These are phyloP conservation scores for Caretta caretta DNA, from an alignment of 2,113 vertebrate species.

Conservation along the genomic window DNA sequence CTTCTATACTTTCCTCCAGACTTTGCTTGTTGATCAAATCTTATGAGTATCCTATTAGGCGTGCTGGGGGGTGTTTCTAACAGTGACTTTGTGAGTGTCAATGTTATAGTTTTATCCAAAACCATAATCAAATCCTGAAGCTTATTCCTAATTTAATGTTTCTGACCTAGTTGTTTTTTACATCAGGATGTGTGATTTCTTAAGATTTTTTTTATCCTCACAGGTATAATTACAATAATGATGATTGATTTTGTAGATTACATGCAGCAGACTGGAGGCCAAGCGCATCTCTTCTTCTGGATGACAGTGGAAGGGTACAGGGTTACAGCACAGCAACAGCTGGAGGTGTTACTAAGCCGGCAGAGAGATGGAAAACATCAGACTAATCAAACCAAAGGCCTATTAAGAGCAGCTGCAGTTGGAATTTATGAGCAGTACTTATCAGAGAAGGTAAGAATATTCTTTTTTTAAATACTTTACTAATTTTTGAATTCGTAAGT, in stretches of 20 bases:
- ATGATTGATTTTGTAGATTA: constrained; percentile 85
- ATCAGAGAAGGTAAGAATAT: constrained; percentile 87
- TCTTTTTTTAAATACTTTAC: background rate
- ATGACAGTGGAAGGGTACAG: constrained; percentile 99
- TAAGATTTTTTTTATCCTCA: background rate
- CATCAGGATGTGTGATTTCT: background rate
- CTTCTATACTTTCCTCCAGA: background rate
- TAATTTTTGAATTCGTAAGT: background rate
- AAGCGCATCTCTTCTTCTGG: constrained; percentile 99
- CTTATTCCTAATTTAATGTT: background rate
- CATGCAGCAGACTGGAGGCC: constrained; percentile 97
- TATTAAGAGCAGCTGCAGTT: constrained; percentile 92
- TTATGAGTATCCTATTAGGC: background rate
- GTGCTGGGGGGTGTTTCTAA: background rate
- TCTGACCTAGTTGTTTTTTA: background rate
- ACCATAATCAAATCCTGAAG: background rate
- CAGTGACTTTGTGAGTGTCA: background rate
- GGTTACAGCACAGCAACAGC: constrained; percentile 97
- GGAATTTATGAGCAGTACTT: constrained; percentile 99
- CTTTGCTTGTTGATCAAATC: background rate
- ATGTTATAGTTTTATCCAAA: background rate
- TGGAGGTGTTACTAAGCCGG: constrained; percentile 90
- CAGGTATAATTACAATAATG: background rate
- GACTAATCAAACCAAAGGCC: constrained; percentile 92
- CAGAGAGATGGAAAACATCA: constrained; percentile 93